A percentile compares a stretch with the other conserved stretches of the same genome.
These are phyloP conservation scores for Halcyon badia DNA, from an alignment of 2,797 vertebrate genomes.

Conservation along the genomic window DNA sequence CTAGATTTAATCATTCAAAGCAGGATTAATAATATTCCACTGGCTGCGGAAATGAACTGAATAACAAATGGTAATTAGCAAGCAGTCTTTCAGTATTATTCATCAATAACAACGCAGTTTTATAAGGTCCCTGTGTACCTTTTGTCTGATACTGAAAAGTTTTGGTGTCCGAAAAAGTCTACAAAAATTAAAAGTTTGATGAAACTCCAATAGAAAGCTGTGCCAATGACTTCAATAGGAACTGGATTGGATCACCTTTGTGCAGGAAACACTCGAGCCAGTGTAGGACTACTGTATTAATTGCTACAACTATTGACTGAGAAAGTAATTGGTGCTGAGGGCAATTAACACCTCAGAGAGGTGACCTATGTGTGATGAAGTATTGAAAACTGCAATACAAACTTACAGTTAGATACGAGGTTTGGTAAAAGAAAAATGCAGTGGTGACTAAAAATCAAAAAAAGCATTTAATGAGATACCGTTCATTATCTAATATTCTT, in stretches of 20 bases:
- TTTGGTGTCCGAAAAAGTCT: not conserved
- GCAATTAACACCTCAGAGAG: not conserved
- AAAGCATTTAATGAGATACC: not conserved
- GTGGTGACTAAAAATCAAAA: not conserved
- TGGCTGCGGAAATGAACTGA: not conserved
- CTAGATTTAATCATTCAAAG: slow-evolving; percentile 17
- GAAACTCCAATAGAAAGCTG: not conserved
- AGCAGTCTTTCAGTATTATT: slow-evolving; percentile 2
- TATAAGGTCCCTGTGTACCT: not conserved
- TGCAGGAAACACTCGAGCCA: not conserved
- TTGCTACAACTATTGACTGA: not conserved
- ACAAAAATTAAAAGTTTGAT: not conserved
- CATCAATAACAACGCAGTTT: not conserved
- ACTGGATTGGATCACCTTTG: not conserved
- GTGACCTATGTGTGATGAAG: not conserved
- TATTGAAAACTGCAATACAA: not conserved
- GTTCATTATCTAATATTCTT: not conserved
- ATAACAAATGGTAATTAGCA: slow-evolving; percentile 2
- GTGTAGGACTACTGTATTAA: not conserved
- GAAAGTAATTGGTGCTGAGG: not conserved
- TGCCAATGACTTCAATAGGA: not conserved
- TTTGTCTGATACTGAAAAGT: not conserved
- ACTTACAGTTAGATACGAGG: not conserved
- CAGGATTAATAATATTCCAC: slow-evolving; percentile 8
- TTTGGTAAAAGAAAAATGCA: not conserved